These are phyloP conservation scores for Sminthopsis crassicaudata DNA, from an alignment of 2,113 vertebrate species.

Conservation along the genomic window DNA sequence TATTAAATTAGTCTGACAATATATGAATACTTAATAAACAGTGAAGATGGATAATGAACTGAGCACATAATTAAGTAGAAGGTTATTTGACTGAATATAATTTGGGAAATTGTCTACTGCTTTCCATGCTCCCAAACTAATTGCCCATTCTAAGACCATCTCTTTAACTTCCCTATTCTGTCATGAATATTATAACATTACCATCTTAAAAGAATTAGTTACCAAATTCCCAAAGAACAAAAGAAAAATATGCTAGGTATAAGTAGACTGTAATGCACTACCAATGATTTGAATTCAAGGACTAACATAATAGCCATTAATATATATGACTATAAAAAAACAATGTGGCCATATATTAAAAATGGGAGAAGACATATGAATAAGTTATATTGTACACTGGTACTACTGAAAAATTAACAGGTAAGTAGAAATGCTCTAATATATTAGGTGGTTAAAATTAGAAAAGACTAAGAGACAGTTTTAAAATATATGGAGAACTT, in stretches of 20 bases:
- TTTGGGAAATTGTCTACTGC: neutral
- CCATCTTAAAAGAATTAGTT: neutral
- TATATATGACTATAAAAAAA: neutral
- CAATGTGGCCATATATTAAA: neutral
- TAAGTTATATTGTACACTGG: neutral
- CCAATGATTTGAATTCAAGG: neutral
- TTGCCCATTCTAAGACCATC: neutral
- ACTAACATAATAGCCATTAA: neutral
- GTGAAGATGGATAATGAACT: neutral
- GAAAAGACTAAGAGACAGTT: neutral
- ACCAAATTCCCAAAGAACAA: neutral
- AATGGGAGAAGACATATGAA: neutral
- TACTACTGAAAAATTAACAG: neutral
- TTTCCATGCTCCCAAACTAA: neutral
- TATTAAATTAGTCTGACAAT: neutral
- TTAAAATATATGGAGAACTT: neutral
- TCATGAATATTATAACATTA: neutral
- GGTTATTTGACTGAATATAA: neutral
- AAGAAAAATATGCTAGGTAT: neutral
- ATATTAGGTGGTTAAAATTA: neutral
- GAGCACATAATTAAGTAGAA: neutral
- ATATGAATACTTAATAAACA: neutral
- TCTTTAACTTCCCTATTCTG: neutral
- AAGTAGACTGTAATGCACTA: neutral
- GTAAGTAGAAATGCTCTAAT: neutral